Evolutionary conservation across 2,113 vertebrate genomes (phyloP), one percentile per base, ranked within the genome.

Genomic region (Psilopsiagon aymara): DNA sequence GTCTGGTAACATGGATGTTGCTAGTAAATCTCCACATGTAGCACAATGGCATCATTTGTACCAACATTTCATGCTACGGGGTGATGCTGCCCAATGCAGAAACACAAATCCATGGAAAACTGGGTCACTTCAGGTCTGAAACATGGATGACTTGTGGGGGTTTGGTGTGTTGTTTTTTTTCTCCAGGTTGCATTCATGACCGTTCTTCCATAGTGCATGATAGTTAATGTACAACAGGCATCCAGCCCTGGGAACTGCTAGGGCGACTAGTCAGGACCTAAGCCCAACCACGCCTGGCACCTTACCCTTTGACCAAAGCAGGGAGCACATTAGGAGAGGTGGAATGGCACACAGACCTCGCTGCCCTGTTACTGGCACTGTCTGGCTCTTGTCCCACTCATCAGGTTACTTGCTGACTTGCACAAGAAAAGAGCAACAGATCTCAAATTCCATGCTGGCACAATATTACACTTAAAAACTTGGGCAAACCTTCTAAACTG

Each of bases 201-300:
- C 88, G 92, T 95, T 75, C 82, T 66, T 91, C 90, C 73, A 82
- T 7, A 68, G 90, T 52, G 63, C 90, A 85, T 74, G 83, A 87
- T 94, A 90, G 94, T 93, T 96, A 96, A 96, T 97, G 41, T 87
- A 46, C 81, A 93, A 92, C 91, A 78, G 41, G 51, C 63, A 68
- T 59, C 57, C 64, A 81, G 71, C 37, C n/a, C 67, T 3, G 0
- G 13, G 47, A 90, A 46, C 68, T 71, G 86, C 68, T 64, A 83
- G 0, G 0, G 24, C 1, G 3, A 39, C 0, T 3, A 85, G 53
- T 20, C 44, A 57, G 77, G 33, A 39, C 37, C 18, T n/a, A n/a
- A 92, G 21, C 39, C 43, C 41, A 52, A 14, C 46, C 35, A 62
- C 0, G 5, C 44, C 86, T 85, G 71, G 59, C 59, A 83, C 76